phyloP scores from a whole-genome alignment of 2,888 invertebrate genomes.

The Trissoscelio sp. region DNA sequence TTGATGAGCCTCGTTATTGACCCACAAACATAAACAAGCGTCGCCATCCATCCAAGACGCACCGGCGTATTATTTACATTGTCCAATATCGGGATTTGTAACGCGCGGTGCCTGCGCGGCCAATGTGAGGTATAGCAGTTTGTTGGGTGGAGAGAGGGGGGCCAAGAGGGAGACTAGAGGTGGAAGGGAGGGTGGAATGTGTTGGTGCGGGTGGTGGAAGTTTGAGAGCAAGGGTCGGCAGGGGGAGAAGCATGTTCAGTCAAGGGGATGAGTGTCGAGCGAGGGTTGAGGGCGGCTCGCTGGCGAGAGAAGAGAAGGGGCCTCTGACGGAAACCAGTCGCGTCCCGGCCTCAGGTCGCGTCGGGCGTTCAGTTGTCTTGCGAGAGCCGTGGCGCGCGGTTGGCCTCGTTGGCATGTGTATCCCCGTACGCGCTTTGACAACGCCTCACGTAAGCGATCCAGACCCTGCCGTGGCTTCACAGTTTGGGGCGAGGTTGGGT shows the following conservation, averaged over 20 bases:
- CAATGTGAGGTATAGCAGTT: slow-evolving; percentile 19
- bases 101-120: slow-evolving; percentile 23
- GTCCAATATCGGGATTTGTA: slow-evolving; percentile 63
- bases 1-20: slow-evolving; percentile 28
- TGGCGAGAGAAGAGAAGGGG: slow-evolving; percentile 72
- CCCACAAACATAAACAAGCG: slow-evolving; percentile 16
- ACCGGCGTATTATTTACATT: slow-evolving; percentile 50
- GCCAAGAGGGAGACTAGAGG: slow-evolving; percentile 12
- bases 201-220: slow-evolving; percentile 67
- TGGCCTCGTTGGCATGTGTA: slow-evolving; percentile 66
- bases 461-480: slow-evolving; percentile 47
- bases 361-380: slow-evolving; percentile 80
- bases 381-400: slow-evolving; percentile 80
- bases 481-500: slow-evolving; percentile 25
- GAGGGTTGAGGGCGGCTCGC: slow-evolving; percentile 72
- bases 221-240: slow-evolving; percentile 66
- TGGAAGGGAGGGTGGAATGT: slow-evolving; percentile 49
- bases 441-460: slow-evolving; percentile 37
- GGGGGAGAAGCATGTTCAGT: slow-evolving; percentile 70
- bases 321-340: slow-evolving; percentile 79
- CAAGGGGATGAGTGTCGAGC: slow-evolving; percentile 72
- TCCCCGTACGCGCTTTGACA: slow-evolving; percentile 54
- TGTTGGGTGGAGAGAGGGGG: slow-evolving; percentile 26
- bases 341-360: slow-evolving; percentile 80
- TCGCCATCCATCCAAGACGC: slow-evolving; percentile 22